A percentile compares a stretch with the other conserved stretches of the same genome.
Evolutionary conservation across 2,113 vertebrate species (phyloP).

Genomic region (Dromas ardeola): DNA sequence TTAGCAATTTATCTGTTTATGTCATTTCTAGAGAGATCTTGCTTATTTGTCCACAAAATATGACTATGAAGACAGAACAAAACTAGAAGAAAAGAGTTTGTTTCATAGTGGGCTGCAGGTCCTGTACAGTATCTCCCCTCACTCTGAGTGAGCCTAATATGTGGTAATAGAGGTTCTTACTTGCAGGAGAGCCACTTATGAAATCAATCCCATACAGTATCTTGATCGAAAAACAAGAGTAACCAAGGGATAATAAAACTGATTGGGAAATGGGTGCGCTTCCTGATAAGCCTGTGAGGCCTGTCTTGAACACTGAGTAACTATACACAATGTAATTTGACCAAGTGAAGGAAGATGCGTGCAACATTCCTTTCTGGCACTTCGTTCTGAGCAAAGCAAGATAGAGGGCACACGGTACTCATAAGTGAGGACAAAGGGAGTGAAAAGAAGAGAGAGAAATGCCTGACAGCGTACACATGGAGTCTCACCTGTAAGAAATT

Average conservation of each 20-base stretch:
- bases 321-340: not conserved
- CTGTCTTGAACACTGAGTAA: not conserved
- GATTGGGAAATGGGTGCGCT: not conserved
- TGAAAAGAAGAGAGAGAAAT: not conserved
- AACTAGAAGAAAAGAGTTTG: not conserved
- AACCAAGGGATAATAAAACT: not conserved
- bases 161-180: not conserved
- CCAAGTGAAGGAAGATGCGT: not conserved
- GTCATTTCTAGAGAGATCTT: not conserved
- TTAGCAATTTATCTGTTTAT: not conserved
- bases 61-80: not conserved
- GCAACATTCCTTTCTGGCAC: not conserved
- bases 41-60: not conserved
- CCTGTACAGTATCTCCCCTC: not conserved
- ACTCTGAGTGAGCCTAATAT: not conserved
- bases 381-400: not conserved
- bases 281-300: not conserved
- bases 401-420: not conserved
- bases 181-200: not conserved
- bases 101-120: not conserved
- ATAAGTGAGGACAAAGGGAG: not conserved
- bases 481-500: not conserved
- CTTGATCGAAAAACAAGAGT: not conserved
- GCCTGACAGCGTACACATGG: not conserved
- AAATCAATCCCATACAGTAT: not conserved